Evolutionary conservation across 1,140 invertebrate species (phyloP), one percentile per base, ranked within the genome.

Genomic region (Diorhabda elongata): DNA sequence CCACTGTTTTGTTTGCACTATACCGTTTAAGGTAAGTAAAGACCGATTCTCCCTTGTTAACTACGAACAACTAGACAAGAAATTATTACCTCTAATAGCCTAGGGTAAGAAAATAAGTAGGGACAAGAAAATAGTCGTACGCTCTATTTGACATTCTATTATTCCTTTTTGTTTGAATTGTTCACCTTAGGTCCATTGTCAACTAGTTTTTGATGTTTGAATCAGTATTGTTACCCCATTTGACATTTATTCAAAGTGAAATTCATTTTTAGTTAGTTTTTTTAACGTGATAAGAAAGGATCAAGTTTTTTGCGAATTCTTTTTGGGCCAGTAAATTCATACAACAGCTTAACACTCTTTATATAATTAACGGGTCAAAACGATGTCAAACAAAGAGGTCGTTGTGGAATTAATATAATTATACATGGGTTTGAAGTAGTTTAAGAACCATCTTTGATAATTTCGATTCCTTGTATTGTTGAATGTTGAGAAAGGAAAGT

Each of bases 61-160:
- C 43, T 59, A 47, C 11, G 58, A 45, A 67, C 65, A 67, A 67
- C 65, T 67, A 67, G 65, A 60, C 42, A 60, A 67, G 65, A 67
- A 67, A 67, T 67, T 67, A 67, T 67, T 67, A 67, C 65, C 65
- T 67, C 65, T 67, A 67, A 67, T 67, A 67, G 65, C 65, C 65
- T 60, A 66, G 44, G 65, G 65, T 60, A 67, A 67, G 65, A 67
- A 67, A 67, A 8, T 43, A 59, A 6, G 43, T 45, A 67, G 57
- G 58, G 65, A 67, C 26, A 26, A 67, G 65, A 67, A 67, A 67
- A 59, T 60, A 67, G 58, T 44, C 65, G 58, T 67, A 67, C 65
- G 65, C 65, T 60, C 65, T 60, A 67, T 67, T 67, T 67, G 65
- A 67, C 58, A 52, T 67, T 67, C 65, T 67, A 67, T 67, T 67